Base-by-base conservation (phyloP, 2,888 invertebrate genomes). In the Drosophila koepferae region DNA sequence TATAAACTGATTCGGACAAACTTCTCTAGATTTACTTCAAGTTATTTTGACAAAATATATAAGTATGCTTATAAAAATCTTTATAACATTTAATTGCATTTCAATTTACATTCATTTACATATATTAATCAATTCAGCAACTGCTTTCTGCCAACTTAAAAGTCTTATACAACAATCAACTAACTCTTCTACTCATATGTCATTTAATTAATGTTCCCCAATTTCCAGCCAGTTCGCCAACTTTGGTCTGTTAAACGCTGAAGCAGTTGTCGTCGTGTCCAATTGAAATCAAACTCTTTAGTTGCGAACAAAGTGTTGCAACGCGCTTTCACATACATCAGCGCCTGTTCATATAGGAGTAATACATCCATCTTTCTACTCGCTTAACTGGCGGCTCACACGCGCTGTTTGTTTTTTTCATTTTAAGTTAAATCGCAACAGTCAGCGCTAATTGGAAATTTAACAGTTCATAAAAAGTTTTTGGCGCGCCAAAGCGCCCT, bases 371-470 rank as follows among this genome's bases (percentile, higher is more conserved):
- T 16, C 41, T 34, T 48, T 14, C 16, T 23, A 12, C 8, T 8
- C 20, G 20, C 34, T 28, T 40, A 28, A 23, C n/a, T 48, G 46
- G 48, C 2, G 46, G 23, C 69, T 49, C 55, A 46, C 67, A 86
- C 63, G 56, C 59, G 56, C 34, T 51, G 59, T 78, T 84, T 68
- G 66, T 55, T 72, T 41, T 53, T 38, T 51, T 34, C 34, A 36
- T 51, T 51, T 51, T 7, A 51, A 55, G 81, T 68, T 83, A 86
- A 89, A 86, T 82, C 76, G 76, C 74, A 80, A 82, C 83, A 90
- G 88, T 90, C 86, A 88, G 72, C 81, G 80, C 91, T 90, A 90
- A 90, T 90, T 90, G 91, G 84, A 84, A 80, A 82, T 88, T 90
- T 80, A 91, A 89, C 91, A 89, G 90, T 88, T 90, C 81, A 84